phyloP scores from a whole-genome alignment of 2,888 invertebrate genomes.

The Lithophane ornitopus region DNA sequence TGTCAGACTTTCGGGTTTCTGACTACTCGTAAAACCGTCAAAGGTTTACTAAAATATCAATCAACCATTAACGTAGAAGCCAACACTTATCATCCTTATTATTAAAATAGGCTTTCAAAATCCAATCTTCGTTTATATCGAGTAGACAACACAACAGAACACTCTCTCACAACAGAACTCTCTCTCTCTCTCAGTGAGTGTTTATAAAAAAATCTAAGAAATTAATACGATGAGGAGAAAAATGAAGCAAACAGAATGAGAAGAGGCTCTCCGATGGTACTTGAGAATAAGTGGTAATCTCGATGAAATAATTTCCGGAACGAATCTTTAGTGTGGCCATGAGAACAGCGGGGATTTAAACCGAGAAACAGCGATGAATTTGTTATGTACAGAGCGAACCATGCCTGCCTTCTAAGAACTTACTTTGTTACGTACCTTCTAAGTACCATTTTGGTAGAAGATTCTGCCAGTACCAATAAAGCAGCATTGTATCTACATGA shows the following conservation, averaged over 20 bases:
- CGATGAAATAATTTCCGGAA: slow-evolving; percentile 82
- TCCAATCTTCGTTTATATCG: slow-evolving; percentile 18
- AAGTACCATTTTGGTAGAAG: background rate
- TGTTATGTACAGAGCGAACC: background rate
- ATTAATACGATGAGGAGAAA: slow-evolving; percentile 71
- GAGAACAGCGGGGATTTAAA: slow-evolving; percentile 40
- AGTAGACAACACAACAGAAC: slow-evolving; percentile 43
- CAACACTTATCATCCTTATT: background rate
- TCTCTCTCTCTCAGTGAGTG: slow-evolving; percentile 41
- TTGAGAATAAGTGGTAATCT: slow-evolving; percentile 79
- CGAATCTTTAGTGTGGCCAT: slow-evolving; percentile 71
- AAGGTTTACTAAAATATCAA: background rate
- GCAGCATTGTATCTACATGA: background rate
- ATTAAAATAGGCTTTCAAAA: slow-evolving; percentile 12
- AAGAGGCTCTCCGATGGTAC: slow-evolving; percentile 67
- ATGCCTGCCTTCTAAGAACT: background rate
- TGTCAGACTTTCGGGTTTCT: background rate
- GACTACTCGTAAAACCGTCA: background rate
- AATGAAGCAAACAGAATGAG: slow-evolving; percentile 64
- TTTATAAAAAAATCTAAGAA: slow-evolving; percentile 73
- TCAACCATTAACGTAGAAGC: background rate
- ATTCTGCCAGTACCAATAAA: background rate
- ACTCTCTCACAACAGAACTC: slow-evolving; percentile 46
- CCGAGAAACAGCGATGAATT: background rate
- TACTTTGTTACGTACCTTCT: too few species aligned